Evolutionary conservation across 2,888 invertebrate genomes (phyloP).

Genomic region (Lymantria monacha): DNA sequence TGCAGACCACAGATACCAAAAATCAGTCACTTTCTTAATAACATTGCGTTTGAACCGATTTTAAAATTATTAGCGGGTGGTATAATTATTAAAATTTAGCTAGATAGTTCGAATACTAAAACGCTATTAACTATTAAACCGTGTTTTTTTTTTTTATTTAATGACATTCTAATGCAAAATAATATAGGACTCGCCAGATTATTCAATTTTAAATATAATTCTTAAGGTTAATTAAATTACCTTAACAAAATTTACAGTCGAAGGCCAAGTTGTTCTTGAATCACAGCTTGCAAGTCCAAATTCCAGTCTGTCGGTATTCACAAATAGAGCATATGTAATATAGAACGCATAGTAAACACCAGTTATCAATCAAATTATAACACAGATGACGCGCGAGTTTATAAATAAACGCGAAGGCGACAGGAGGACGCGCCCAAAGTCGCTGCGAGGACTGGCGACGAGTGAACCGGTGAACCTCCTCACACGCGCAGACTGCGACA

Average conservation of each 20-base stretch:
- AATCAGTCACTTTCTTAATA: no score
- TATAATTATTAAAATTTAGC: no score
- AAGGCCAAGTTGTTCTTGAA: constrained; percentile 14
- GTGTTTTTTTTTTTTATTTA: no score
- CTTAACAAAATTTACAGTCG: constrained; percentile 18
- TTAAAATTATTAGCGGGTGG: no score
- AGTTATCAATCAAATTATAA: constrained; percentile 53
- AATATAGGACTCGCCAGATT: no score
- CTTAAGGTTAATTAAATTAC: not conserved
- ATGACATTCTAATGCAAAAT: no score
- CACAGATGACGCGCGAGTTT: constrained; percentile 68
- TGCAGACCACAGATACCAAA: no score
- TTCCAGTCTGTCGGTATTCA: constrained; percentile 10
- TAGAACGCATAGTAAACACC: constrained; percentile 44
- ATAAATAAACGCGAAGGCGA: constrained; percentile 72
- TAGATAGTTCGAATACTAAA: no score
- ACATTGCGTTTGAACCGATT: no score
- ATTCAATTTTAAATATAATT: no score
- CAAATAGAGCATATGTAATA: constrained; percentile 22
- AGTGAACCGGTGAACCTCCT: constrained; percentile 50
- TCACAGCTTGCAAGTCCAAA: constrained; percentile 10
- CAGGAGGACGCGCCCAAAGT: constrained; percentile 74
- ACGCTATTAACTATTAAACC: no score
- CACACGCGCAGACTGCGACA: constrained; percentile 49
- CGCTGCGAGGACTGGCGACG: constrained; percentile 61